Conservation (phyloP, 1,140 invertebrate genomes). For the Lordiphosa stackelbergi region DNA sequence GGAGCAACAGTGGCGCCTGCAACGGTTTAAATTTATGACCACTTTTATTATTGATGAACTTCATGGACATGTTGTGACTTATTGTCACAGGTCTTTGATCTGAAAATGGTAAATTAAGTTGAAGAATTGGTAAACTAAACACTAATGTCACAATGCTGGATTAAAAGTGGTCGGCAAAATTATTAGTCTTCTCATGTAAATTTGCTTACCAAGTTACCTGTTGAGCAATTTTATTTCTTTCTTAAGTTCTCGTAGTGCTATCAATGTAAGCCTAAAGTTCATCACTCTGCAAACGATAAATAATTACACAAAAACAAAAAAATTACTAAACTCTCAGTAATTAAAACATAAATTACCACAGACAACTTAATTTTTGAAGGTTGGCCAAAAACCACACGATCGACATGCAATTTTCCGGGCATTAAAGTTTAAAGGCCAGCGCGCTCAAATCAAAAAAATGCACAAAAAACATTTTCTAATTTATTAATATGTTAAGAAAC, state of each 20-base stretch:
- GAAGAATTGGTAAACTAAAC: neutral
- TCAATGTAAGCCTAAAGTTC: constrained; percentile 59
- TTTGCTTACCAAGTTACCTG: too few species aligned
- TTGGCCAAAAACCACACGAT: constrained; percentile 43
- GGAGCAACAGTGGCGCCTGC: neutral
- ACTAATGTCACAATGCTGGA: neutral
- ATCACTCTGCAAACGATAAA: constrained; percentile 58
- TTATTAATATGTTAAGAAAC: constrained; percentile 69
- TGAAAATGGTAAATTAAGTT: too few species aligned
- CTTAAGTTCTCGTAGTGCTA: constrained; percentile 12
- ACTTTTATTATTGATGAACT: constrained; percentile 13
- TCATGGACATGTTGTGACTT: constrained; percentile 20
- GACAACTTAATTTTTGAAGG: constrained; percentile 73
- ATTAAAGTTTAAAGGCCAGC: constrained; percentile 68
- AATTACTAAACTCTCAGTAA: constrained; percentile 41
- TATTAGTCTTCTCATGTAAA: too few species aligned
- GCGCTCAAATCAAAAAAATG: constrained; percentile 17
- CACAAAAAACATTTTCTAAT: constrained; percentile 69
- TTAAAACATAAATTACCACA: constrained; percentile 52
- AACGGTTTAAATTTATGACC: constrained; percentile 13
- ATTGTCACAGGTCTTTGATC: constrained; percentile 2
- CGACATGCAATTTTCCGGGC: constrained; percentile 64
- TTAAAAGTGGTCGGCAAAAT: too few species aligned
- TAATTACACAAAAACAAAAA: constrained; percentile 42
- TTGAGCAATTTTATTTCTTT: constrained; percentile 10